phyloP scores from a whole-genome alignment of 2,797 vertebrate species.

The Chrysolophus pictus region DNA sequence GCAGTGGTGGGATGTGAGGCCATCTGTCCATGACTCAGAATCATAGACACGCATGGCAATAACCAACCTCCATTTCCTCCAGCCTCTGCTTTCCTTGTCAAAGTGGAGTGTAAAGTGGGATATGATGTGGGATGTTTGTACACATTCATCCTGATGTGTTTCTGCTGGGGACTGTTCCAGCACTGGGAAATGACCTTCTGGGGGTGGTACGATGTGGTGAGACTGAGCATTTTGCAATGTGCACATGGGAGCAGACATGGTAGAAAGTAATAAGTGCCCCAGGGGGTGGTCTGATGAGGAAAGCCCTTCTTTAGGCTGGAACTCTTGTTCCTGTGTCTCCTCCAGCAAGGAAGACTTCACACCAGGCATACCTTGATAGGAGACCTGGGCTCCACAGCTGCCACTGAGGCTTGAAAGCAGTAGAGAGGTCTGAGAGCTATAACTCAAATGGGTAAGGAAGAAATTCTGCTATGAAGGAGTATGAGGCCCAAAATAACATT shows the following conservation, averaged over 20 bases:
- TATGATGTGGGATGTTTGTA: not conserved
- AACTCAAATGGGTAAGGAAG: not conserved
- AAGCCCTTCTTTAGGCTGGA: not conserved
- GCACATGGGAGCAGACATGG: rapidly evolving
- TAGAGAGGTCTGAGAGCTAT: not conserved
- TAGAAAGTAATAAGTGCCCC: not conserved
- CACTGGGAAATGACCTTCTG: not conserved
- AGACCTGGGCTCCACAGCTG: not conserved
- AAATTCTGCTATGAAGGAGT: not conserved
- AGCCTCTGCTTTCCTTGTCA: not conserved
- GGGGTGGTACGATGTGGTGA: not conserved
- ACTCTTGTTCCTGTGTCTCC: rapidly evolving
- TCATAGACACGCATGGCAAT: rapidly evolving
- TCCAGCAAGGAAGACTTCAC: not conserved
- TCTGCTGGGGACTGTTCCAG: not conserved
- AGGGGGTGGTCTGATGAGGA: not conserved
- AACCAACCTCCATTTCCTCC: not conserved
- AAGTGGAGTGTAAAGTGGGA: not conserved
- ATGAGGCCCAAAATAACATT: not conserved
- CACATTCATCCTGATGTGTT: rapidly evolving
- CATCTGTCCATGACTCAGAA: not conserved
- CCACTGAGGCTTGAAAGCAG: not conserved
- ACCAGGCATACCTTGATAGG: rapidly evolving
- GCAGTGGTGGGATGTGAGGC: not conserved
- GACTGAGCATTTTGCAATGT: not conserved